Percentiles rank a stretch among this genome's conserved stretches.
Evolutionary conservation across 2,797 vertebrate genomes (phyloP).

Genomic region (Anniella stebbinsi): DNA sequence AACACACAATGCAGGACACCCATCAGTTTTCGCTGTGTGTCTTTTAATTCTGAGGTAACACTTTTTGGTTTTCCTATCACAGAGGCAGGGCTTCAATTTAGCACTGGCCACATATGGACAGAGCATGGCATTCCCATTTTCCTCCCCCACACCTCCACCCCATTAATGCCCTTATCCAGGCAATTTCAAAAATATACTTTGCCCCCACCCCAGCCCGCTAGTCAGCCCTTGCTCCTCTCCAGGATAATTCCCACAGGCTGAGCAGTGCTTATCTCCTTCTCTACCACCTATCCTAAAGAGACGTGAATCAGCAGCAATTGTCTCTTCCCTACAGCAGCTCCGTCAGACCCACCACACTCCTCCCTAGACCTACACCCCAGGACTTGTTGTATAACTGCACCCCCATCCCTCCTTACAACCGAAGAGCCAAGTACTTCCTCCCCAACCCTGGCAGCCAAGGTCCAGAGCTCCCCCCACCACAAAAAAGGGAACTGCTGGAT

Average conservation of each 20-base stretch:
- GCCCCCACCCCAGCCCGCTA: not conserved
- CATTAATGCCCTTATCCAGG: not conserved
- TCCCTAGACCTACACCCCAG: not conserved
- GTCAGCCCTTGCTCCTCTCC: not conserved
- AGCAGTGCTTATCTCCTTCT: not conserved
- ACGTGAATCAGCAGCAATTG: conserved; percentile 21
- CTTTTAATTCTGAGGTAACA: conserved; percentile 71
- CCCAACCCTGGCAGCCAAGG: not conserved
- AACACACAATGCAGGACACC: not conserved
- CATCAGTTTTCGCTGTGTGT: conserved; percentile 8
- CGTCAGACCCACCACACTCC: conserved; percentile 2
- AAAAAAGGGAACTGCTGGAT: not conserved
- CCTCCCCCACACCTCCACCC: not conserved
- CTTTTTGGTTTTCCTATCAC: conserved; percentile 55
- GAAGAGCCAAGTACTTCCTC: conserved; percentile 42
- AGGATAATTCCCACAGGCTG: not conserved
- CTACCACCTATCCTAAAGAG: conserved; percentile 6
- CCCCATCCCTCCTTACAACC: conserved; percentile 65
- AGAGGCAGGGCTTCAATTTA: conserved; percentile 28
- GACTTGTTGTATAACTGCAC: not conserved
- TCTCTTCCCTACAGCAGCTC: conserved; percentile 50
- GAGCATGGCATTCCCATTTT: not conserved
- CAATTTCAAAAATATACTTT: not conserved
- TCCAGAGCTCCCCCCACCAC: not conserved
- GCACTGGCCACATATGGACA: not conserved